Percentiles rank a stretch among this genome's conserved stretches.
phyloP scores from a whole-genome alignment of 2,888 invertebrate species.

The Camptogramma bilineatum region DNA sequence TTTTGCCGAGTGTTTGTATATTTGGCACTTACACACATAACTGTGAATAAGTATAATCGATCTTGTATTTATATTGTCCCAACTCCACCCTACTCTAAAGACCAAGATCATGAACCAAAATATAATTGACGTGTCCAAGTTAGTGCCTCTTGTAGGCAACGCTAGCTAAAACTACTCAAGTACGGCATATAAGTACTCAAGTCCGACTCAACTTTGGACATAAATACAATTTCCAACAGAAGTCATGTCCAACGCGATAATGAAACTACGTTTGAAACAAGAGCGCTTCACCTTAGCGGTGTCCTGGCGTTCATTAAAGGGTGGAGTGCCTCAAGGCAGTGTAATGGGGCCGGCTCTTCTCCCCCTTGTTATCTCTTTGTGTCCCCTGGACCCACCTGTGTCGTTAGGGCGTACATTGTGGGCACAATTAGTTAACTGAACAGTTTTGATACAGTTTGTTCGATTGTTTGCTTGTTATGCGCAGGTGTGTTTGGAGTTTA shows the following conservation, averaged over 20 bases:
- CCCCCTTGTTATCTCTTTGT: constrained; percentile 76
- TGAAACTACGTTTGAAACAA: constrained; percentile 58
- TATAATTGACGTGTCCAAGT: constrained; percentile 2
- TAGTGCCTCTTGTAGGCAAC: neutral
- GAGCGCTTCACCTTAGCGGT: constrained; percentile 61
- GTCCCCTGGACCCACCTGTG: constrained; percentile 39
- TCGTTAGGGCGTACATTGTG: constrained; percentile 61
- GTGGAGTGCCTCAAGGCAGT: constrained; percentile 66
- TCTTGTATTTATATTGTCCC: neutral
- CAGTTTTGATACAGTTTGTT: constrained; percentile 68
- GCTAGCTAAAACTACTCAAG: constrained; percentile 12
- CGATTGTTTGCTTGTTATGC: constrained; percentile 36
- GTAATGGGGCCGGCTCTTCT: constrained; percentile 74
- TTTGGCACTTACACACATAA: neutral
- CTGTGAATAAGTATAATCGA: neutral
- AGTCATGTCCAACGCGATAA: constrained; percentile 54
- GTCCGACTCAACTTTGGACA: constrained; percentile 28
- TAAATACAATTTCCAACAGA: constrained; percentile 40
- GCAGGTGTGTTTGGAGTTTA: constrained; percentile 47
- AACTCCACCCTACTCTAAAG: neutral
- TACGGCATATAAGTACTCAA: constrained; percentile 26
- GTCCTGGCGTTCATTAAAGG: constrained; percentile 63
- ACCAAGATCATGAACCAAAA: neutral
- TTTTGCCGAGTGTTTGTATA: no score
- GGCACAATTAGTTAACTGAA: constrained; percentile 74